These are phyloP conservation scores for Digitonthophagus gazella DNA, from an alignment of 2,888 invertebrate species.

Conservation along the genomic window DNA sequence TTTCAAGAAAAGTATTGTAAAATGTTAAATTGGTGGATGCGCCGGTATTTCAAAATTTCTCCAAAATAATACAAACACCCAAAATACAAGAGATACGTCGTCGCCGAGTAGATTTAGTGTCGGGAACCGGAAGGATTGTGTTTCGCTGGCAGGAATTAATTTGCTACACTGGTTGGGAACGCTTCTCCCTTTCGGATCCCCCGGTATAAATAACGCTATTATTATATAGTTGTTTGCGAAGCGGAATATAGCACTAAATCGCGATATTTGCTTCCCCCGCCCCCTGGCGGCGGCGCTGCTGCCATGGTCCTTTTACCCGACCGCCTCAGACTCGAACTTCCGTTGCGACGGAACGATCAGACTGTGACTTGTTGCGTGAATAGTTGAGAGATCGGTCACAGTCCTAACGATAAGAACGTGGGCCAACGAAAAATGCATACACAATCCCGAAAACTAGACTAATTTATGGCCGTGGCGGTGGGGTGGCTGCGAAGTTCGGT, in stretches of 20 bases:
- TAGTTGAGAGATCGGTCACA: too few species aligned
- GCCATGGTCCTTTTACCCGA: constrained; percentile 34
- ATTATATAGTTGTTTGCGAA: constrained; percentile 30
- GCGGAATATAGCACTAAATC: constrained; percentile 23
- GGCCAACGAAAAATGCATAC: not conserved
- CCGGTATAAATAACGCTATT: constrained; percentile 27
- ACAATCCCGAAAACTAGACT: not conserved
- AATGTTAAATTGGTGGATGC: not conserved
- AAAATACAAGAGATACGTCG: too few species aligned
- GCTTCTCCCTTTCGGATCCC: not conserved
- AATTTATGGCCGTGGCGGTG: not conserved
- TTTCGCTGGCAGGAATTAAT: constrained; percentile 3
- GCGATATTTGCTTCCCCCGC: constrained; percentile 28
- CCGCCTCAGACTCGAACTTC: constrained; percentile 37
- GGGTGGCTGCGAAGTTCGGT: too few species aligned
- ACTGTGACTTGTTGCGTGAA: too few species aligned
- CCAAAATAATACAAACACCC: too few species aligned
- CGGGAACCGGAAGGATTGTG: constrained; percentile 2
- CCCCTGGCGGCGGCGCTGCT: constrained; percentile 7
- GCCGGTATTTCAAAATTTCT: not conserved
- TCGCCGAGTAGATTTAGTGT: constrained; percentile 1
- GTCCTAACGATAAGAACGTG: not conserved
- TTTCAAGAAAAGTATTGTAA: too few species aligned
- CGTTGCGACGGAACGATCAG: constrained; percentile 36
- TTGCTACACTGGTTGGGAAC: constrained; percentile 7